These are phyloP conservation scores for Xiphophorus birchmanni DNA, from an alignment of 2,797 vertebrate species.

Conservation along the genomic window DNA sequence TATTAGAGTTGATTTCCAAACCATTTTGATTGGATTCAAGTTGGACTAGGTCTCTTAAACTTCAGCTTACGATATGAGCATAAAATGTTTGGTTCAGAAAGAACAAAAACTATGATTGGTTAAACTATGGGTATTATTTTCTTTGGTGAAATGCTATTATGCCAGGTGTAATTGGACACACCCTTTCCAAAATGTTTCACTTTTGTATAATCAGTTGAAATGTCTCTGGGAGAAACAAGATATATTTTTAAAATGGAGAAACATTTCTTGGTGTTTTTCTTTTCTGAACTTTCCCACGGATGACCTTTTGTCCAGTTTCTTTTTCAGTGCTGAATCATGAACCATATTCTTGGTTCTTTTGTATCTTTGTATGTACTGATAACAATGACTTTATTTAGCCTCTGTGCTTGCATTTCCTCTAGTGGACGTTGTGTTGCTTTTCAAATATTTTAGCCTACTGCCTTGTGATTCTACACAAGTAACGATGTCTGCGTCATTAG, in stretches of 20 bases:
- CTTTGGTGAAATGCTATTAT: background rate
- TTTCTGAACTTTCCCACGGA: too few relatives aligned
- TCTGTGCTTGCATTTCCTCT: background rate
- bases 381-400: background rate
- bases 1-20: too few relatives aligned
- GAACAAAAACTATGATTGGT: background rate
- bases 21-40: background rate
- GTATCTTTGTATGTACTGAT: background rate
- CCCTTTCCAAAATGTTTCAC: background rate
- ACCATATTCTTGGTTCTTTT: background rate
- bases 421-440: background rate
- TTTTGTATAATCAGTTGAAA: background rate
- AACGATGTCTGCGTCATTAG: background rate
- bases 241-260: too few relatives aligned
- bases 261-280: too few relatives aligned
- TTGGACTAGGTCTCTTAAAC: background rate
- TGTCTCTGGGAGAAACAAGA: too few relatives aligned
- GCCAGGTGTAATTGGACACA: background rate
- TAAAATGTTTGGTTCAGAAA: background rate
- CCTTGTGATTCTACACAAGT: background rate
- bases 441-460: background rate
- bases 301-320: too few relatives aligned
- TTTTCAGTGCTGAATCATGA: too few relatives aligned
- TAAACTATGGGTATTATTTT: background rate
- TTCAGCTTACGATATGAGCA: background rate